Base-by-base conservation (phyloP, 1,140 invertebrate species). In the Nomia melanderi region DNA sequence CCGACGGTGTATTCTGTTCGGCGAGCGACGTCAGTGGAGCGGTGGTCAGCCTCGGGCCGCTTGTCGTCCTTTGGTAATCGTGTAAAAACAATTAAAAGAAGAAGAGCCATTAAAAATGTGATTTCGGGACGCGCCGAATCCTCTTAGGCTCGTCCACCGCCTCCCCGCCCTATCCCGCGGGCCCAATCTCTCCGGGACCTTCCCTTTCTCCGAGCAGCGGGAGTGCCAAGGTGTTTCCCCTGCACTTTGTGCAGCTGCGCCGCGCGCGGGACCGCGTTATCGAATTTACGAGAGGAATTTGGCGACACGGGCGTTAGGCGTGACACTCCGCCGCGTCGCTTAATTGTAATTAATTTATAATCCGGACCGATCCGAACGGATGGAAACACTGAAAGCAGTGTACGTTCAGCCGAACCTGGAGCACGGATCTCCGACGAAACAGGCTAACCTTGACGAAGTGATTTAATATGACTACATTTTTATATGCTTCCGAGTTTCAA, bases 61-160 rank as follows among this genome's bases (percentile, higher is more conserved):
- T 36, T 59, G 47, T 70, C 78, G 67, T 53, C 50, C 36, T 64
- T 14, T 39, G 57, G 50, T 66, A 39, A 83, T 81, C 74, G 64
- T 74, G 81, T 78, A 66, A 74, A 78, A 81, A 81, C 75, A 73
- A 78, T 83, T 74, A 66, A 81, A 74, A 78, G 57, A 73, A 83
- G 53, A 20, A 44, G 33, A 53, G 36, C 75, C 75, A 69, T 83
- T 81, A 83, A 83, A 74, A 78, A 70, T 36, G 66, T 64, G 80
- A 82, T 82, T 75, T 83, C 74, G 53, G 54, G 53, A 56, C 78
- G 63, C 64, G 60, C 65, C 78, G 67, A 72, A 78, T 82, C 56
- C 63, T 81, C 74, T 81, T 69, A 64, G 65, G 50, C 12, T 23
- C 39, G 20, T 29, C 54, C 31, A 6, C 47, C n/a, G 33, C 27